Percentiles rank a stretch among this genome's conserved stretches.
These are phyloP conservation scores for Agelas oroides DNA, from an alignment of 37 sponge, comb jelly and placozoan genomes.

Conservation along the genomic window DNA sequence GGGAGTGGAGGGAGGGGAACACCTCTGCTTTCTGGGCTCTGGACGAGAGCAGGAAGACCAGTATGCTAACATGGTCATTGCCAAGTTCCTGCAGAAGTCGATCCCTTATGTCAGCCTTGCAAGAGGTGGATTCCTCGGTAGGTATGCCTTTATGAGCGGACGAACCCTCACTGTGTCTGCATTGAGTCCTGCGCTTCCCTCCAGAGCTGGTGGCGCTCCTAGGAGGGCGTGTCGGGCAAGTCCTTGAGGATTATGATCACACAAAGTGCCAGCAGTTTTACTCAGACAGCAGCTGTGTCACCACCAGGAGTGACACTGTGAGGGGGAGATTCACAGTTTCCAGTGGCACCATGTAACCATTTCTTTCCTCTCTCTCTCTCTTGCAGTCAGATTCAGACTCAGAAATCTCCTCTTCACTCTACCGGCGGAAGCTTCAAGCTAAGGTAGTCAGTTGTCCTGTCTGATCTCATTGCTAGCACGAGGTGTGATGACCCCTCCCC, in stretches of 20 bases:
- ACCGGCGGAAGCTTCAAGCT: constrained; percentile 39
- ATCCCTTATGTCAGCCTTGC: constrained; percentile 82
- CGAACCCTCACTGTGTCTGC: no score
- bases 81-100: constrained; percentile 90
- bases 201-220: constrained; percentile 59
- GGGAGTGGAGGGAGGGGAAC: constrained; percentile 62
- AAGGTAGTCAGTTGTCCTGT: neutral
- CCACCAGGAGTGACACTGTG: constrained; percentile 46
- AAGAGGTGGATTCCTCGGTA: constrained; percentile 83
- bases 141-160: neutral
- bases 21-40: constrained; percentile 93
- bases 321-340: constrained; percentile 25
- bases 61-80: constrained; percentile 91
- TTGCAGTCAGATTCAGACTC: constrained; percentile 67
- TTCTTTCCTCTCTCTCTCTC: neutral
- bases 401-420: constrained; percentile 43
- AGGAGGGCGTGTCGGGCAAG: constrained; percentile 25
- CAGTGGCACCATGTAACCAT: no score
- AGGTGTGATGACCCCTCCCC: no score
- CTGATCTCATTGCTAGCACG: no score
- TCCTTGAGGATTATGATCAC: constrained; percentile 78
- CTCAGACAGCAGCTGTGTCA: constrained; percentile 20
- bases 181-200: no score
- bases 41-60: constrained; percentile 95
- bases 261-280: constrained; percentile 36